These are phyloP conservation scores for Dissostichus mawsoni DNA, from an alignment of 2,113 vertebrate genomes.

Conservation along the genomic window DNA sequence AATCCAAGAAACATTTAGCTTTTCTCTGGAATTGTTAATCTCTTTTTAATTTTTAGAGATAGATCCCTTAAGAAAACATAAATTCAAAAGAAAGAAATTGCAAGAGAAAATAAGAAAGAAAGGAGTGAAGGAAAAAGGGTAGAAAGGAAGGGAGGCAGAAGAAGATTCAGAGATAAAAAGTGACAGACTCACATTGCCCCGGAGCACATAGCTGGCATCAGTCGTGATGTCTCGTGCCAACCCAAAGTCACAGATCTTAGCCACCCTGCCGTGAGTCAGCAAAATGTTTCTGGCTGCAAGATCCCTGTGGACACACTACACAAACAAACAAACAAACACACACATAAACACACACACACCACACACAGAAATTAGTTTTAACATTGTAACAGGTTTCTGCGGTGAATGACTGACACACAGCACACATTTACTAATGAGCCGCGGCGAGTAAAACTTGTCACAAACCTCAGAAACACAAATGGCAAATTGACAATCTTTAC, in stretches of 20 bases:
- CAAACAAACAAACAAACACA: conserved; percentile 13
- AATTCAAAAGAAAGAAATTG: background rate
- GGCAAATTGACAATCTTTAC: background rate
- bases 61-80: no score
- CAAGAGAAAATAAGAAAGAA: background rate
- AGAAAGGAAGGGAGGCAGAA: background rate
- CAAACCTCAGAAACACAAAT: conserved; percentile 18
- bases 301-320: conserved; percentile 97
- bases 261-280: conserved; percentile 95
- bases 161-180: background rate
- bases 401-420: no score
- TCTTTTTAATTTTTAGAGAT: no score
- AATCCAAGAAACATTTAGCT: no score
- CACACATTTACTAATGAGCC: no score
- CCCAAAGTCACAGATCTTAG: conserved; percentile 99
- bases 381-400: no score
- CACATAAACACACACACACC: conserved; percentile 18
- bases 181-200: conserved; percentile 91
- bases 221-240: conserved; percentile 97
- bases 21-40: no score
- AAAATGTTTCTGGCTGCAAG: conserved; percentile 97
- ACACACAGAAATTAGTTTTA: conserved; percentile 12
- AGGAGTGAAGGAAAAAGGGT: background rate
- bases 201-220: conserved; percentile 97
- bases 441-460: no score